Evolutionary conservation across 2,888 invertebrate genomes (phyloP).

Genomic region (Lamellibrachia columna): DNA sequence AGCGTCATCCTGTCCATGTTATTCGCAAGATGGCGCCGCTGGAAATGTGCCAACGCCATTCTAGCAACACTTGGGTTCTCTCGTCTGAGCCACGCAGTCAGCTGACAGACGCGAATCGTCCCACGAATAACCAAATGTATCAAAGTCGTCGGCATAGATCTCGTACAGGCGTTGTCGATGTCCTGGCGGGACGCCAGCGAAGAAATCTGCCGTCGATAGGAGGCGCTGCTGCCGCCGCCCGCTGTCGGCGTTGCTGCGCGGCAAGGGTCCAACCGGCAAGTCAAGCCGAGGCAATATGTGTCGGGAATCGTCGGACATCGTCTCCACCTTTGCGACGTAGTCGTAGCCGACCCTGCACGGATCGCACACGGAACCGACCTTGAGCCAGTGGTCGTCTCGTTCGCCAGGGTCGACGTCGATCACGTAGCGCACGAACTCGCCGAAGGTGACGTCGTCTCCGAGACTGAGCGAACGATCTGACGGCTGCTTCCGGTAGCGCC

Average conservation of each 20-base stretch:
- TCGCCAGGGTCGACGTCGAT: neutral
- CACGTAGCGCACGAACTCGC: slow-evolving; percentile 28
- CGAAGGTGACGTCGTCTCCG: slow-evolving; percentile 20
- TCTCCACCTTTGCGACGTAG: slow-evolving; percentile 28
- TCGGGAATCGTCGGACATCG: slow-evolving; percentile 25
- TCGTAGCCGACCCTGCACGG: slow-evolving; percentile 33
- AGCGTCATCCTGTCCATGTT: too few relatives aligned
- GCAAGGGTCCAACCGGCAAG: neutral
- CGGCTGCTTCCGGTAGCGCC: slow-evolving; percentile 14
- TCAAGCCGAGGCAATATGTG: slow-evolving; percentile 1
- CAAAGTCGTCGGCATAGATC: neutral
- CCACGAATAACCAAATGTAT: neutral
- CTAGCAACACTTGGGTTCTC: too few relatives aligned
- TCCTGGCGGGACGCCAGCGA: neutral
- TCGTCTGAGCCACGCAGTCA: too few relatives aligned
- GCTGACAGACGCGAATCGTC: neutral
- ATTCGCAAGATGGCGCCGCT: too few relatives aligned
- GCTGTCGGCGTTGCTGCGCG: neutral
- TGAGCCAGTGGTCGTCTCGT: slow-evolving; percentile 27
- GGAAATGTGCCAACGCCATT: too few relatives aligned
- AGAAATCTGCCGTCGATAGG: neutral
- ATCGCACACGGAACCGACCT: slow-evolving; percentile 25
- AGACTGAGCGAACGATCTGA: neutral
- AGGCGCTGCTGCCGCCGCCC: neutral
- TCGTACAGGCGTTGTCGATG: neutral